Conservation (phyloP, 2,797 vertebrate genomes). For the Cirrhinus molitorella region DNA sequence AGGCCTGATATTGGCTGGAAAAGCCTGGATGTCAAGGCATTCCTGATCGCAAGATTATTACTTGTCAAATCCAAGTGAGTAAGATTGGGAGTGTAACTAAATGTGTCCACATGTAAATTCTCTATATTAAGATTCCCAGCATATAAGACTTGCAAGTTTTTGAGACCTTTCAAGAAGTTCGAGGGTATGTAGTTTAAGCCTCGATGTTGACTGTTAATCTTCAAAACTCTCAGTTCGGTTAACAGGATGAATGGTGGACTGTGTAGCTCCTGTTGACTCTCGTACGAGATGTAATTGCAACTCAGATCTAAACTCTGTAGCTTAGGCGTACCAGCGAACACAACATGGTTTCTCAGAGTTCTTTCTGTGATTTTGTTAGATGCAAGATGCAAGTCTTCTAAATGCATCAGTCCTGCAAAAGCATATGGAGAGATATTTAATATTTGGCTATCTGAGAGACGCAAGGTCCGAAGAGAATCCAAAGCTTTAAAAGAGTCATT, state of each 20-base stretch:
- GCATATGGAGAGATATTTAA: constrained; percentile 34
- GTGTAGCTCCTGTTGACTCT: constrained; percentile 27
- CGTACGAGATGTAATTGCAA: constrained; percentile 45
- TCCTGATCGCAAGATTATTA: constrained; percentile 34
- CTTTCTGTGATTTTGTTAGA: constrained; percentile 56
- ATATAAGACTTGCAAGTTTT: constrained; percentile 15
- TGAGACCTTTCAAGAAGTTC: constrained; percentile 46
- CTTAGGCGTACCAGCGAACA: constrained; percentile 41
- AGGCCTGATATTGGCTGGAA: constrained; percentile 49
- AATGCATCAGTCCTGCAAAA: constrained; percentile 45
- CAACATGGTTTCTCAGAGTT: neutral
- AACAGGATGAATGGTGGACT: constrained; percentile 44
- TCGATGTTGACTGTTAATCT: constrained; percentile 52
- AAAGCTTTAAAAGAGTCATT: constrained; percentile 49
- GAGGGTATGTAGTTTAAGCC: constrained; percentile 49
- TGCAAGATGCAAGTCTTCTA: constrained; percentile 33
- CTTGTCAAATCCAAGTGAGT: constrained; percentile 49
- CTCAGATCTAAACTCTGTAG: constrained; percentile 50
- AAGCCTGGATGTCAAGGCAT: constrained; percentile 18
- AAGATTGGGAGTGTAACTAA: constrained; percentile 52
- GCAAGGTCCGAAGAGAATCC: constrained; percentile 27
- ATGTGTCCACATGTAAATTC: constrained; percentile 42
- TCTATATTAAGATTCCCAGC: constrained; percentile 52
- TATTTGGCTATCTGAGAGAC: constrained; percentile 61
- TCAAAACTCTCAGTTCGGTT: constrained; percentile 37